Base-by-base conservation (phyloP, 1,140 invertebrate species). In the Ceratina japonica region DNA sequence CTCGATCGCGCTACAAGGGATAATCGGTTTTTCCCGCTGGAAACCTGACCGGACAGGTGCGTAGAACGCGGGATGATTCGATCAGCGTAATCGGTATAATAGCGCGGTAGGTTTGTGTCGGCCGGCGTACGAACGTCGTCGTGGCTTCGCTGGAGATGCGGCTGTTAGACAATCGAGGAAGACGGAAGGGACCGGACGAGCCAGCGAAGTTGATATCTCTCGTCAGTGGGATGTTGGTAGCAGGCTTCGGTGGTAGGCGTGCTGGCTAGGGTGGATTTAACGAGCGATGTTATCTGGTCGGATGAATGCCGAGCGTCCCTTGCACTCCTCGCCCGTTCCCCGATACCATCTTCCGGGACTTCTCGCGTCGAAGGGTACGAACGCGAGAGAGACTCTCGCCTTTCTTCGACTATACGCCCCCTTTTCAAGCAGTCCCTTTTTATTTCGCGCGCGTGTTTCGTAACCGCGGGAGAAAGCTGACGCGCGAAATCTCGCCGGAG, bases 281-380 rank as follows among this genome's bases (percentile, higher is more conserved):
- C 86, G 85, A 87, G 86, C 86, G 86, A 87, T 87, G 83, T 83
- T 87, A 87, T 87, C 86, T 85, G 76, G 58, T 61, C 86, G 84
- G 80, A 87, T 87, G 86, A 87, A 87, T 87, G 86, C 86, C 71
- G 75, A 51, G 74, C 71, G 74, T 75, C 80, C 77, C 79, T 76
- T 79, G 71, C 75, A 66, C 86, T 66, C 75, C 81, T 79, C 79
- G 83, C 51, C 79, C 82, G n/a, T 27, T 52, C 76, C n/a, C 37
- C 59, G 84, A 85, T 84, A 65, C 49, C 81, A 85, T 85, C 84
- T 81, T 71, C 56, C 58, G 49, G 49, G 56, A 66, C 64, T 79
- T 58, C 66, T 62, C 64, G 82, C 75, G 70, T 81, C 74, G 74
- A 66, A 59, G 73, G 64, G 73, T 81, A 81, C 68, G 54, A 74